Evolutionary conservation across 2,888 invertebrate genomes (phyloP).

Genomic region (Apamea sordens): DNA sequence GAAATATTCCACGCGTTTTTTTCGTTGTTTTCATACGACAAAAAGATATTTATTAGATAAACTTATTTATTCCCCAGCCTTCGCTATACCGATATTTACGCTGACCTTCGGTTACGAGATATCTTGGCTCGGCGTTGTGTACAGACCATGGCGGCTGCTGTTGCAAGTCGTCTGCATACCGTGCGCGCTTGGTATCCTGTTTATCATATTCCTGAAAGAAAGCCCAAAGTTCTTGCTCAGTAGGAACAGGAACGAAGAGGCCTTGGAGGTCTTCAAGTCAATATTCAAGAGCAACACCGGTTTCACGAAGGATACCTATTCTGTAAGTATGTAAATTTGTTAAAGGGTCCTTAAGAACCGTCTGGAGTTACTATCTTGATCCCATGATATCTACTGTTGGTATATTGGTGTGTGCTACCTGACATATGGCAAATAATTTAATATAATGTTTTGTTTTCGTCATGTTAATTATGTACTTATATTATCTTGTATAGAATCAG

Average conservation of each 20-base stretch:
- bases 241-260: constrained; percentile 90
- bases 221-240: constrained; percentile 94
- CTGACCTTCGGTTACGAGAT: constrained; percentile 80
- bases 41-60: not conserved
- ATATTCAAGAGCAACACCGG: constrained; percentile 78
- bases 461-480: not conserved
- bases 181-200: constrained; percentile 90
- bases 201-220: constrained; percentile 91
- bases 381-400: not conserved
- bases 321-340: constrained; percentile 69
- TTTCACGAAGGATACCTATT: constrained; percentile 65
- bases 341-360: not conserved
- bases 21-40: too few species aligned
- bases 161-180: constrained; percentile 92
- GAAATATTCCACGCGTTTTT: not conserved
- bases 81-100: constrained; percentile 79
- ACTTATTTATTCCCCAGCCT: constrained; percentile 67
- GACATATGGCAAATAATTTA: too few species aligned
- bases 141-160: constrained; percentile 94
- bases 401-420: too few species aligned
- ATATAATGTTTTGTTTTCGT: too few species aligned
- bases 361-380: not conserved
- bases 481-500: not conserved
- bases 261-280: constrained; percentile 82
- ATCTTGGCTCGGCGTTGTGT: constrained; percentile 84